phyloP scores from a whole-genome alignment of 2,888 invertebrate genomes.

The Aporophyla lueneburgensis region DNA sequence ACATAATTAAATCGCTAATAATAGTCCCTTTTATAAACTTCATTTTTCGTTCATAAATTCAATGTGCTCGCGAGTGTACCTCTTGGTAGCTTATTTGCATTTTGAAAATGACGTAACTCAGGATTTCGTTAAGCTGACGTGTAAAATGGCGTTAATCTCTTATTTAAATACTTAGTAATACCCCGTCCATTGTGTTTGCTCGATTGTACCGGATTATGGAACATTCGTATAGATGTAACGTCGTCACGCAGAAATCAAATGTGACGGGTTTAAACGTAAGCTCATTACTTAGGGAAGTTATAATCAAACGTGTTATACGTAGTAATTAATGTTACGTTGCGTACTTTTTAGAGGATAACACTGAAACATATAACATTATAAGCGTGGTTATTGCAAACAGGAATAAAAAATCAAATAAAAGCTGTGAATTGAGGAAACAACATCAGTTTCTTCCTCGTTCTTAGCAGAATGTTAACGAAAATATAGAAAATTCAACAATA shows the following conservation, averaged over 20 bases:
- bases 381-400: slow-evolving; percentile 35
- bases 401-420: slow-evolving; percentile 68
- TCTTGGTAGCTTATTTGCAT: slow-evolving; percentile 75
- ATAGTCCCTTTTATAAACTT: slow-evolving; percentile 11
- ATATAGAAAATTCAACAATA: slow-evolving; percentile 61
- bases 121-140: slow-evolving; percentile 82
- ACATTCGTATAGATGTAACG: slow-evolving; percentile 58
- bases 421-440: slow-evolving; percentile 69
- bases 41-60: slow-evolving; percentile 33
- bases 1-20: slow-evolving; percentile 19
- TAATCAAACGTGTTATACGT: slow-evolving; percentile 4
- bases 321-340: not conserved
- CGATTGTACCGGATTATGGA: slow-evolving; percentile 68
- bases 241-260: slow-evolving; percentile 53
- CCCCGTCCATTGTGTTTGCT: slow-evolving; percentile 72
- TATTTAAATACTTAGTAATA: slow-evolving; percentile 81
- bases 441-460: slow-evolving; percentile 66
- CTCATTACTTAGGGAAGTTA: slow-evolving; percentile 14
- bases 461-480: slow-evolving; percentile 69
- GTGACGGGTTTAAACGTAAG: slow-evolving; percentile 26
- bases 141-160: slow-evolving; percentile 83
- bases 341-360: not conserved
- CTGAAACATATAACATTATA: no score
- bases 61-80: slow-evolving; percentile 39
- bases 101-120: slow-evolving; percentile 77